Evolutionary conservation across 1,140 invertebrate species (phyloP).

Genomic region (Pectinophora gossypiella): DNA sequence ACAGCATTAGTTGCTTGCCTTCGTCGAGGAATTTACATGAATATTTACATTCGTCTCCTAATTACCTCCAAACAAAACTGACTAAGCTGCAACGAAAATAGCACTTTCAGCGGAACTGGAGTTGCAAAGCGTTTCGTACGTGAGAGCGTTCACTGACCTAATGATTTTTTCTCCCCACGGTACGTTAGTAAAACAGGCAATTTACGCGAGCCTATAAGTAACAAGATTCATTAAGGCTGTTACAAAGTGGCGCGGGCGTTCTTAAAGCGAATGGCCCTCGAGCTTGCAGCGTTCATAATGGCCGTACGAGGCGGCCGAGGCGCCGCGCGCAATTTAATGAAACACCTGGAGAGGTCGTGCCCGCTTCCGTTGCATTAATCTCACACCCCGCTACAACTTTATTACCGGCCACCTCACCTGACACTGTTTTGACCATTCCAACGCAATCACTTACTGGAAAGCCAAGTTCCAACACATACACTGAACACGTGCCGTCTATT

Average conservation of each 20-base stretch:
- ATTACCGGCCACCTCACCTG: conserved; percentile 19
- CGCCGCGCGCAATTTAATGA: conserved; percentile 69
- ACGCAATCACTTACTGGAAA: background rate
- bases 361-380: conserved; percentile 69
- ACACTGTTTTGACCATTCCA: background rate
- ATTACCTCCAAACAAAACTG: too few species aligned
- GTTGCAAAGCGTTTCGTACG: conserved; percentile 4
- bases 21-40: too few species aligned
- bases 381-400: conserved; percentile 35
- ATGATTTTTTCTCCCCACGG: conserved; percentile 37
- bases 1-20: too few species aligned
- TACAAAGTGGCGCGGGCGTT: conserved; percentile 72
- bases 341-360: conserved; percentile 69
- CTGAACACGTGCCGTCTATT: background rate
- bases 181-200: conserved; percentile 65
- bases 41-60: too few species aligned
- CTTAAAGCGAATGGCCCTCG: conserved; percentile 73
- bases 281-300: conserved; percentile 70
- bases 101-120: background rate
- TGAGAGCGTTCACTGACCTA: conserved; percentile 31
- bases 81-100: background rate
- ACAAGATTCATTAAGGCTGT: conserved; percentile 72
- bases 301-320: conserved; percentile 58
- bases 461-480: background rate
- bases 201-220: conserved; percentile 72